phyloP scores from a whole-genome alignment of 2,797 vertebrate genomes.

The Xiphophorus birchmanni region DNA sequence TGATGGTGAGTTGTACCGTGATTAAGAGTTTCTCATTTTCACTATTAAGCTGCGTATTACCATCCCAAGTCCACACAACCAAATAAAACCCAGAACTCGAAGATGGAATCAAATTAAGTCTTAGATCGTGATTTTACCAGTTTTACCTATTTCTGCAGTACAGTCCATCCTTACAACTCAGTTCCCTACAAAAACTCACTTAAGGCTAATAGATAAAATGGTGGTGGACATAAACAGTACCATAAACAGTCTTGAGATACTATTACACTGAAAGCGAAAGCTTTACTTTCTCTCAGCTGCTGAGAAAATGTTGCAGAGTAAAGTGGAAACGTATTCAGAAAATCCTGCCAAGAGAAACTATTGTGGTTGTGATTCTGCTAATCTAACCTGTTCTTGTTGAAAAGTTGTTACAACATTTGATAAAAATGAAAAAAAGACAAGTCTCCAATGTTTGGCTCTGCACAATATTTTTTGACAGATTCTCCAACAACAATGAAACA shows the following conservation, averaged over 20 bases:
- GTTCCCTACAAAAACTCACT: neutral
- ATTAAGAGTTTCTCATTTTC: neutral
- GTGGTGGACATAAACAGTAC: neutral
- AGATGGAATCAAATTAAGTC: neutral
- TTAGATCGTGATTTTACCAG: neutral
- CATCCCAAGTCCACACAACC: neutral
- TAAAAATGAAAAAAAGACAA: neutral
- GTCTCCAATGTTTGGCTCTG: neutral
- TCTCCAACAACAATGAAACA: neutral
- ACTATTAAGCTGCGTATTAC: neutral
- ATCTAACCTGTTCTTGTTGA: neutral
- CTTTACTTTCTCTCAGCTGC: neutral
- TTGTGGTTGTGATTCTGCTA: neutral
- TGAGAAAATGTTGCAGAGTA: neutral
- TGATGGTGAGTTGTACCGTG: constrained; percentile 86
- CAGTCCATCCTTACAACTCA: neutral
- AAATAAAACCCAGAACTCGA: neutral
- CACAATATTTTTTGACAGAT: neutral
- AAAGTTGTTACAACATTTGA: neutral
- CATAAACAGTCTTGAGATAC: neutral
- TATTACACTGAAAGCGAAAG: neutral
- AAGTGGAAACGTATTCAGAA: neutral
- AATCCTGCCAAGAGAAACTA: neutral
- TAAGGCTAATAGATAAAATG: neutral
- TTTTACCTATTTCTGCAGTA: neutral